A percentile compares a stretch with the other conserved stretches of the same genome.
Conservation (phyloP, 2,113 vertebrate species). For the Galbula dea region DNA sequence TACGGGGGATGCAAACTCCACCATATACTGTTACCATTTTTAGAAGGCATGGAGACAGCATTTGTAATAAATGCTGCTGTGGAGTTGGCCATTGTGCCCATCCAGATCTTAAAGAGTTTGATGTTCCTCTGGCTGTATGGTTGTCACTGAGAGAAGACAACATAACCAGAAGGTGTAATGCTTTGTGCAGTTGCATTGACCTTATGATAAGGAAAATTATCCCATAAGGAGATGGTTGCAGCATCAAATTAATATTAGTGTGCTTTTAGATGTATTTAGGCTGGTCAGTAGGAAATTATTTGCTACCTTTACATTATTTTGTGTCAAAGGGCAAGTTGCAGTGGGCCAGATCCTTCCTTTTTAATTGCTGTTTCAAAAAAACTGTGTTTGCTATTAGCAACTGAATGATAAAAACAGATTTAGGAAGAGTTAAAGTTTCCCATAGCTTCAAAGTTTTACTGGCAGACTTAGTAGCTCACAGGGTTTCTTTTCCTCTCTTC, state of each 20-base stretch:
- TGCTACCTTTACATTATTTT: not conserved
- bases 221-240: not conserved
- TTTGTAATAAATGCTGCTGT: not conserved
- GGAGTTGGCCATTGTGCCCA: not conserved
- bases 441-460: not conserved
- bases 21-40: not conserved
- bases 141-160: not conserved
- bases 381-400: not conserved
- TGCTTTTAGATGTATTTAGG: not conserved
- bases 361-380: not conserved
- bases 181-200: not conserved
- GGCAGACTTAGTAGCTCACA: not conserved
- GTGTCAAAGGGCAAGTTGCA: not conserved
- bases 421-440: not conserved
- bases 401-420: not conserved
- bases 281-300: not conserved
- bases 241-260: not conserved
- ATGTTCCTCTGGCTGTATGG: not conserved
- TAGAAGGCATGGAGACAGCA: not conserved
- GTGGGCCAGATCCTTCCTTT: not conserved
- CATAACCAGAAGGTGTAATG: rapidly evolving
- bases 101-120: not conserved
- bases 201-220: not conserved
- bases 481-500: not conserved
- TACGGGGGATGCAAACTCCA: not conserved